Conservation (phyloP, 1,140 invertebrate species). For the Penaeus japonicus region DNA sequence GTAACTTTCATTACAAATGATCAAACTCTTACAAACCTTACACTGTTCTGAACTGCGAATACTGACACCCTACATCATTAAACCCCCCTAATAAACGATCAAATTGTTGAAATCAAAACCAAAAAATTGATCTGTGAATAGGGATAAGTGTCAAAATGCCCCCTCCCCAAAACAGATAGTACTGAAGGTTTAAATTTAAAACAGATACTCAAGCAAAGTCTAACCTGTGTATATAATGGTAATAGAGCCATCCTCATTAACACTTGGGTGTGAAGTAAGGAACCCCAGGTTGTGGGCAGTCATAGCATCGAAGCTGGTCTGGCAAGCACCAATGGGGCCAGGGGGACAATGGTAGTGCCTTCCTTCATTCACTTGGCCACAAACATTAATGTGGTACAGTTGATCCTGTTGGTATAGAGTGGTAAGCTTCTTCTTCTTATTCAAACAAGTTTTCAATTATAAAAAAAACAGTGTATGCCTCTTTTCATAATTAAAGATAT, state of each 20-base stretch:
- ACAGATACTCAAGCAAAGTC: not conserved
- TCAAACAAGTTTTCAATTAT: not conserved
- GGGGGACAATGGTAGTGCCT: slow-evolving; percentile 41
- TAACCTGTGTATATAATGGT: slow-evolving; percentile 52
- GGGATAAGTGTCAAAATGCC: too few species aligned
- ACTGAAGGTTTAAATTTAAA: too few species aligned
- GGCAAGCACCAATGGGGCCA: slow-evolving; percentile 50
- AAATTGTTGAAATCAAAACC: too few species aligned
- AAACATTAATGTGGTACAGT: slow-evolving; percentile 53
- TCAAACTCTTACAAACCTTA: too few species aligned
- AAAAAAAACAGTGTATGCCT: not conserved
- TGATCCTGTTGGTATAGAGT: slow-evolving; percentile 8
- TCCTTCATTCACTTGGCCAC: slow-evolving; percentile 47
- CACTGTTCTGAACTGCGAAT: too few species aligned
- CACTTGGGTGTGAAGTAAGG: slow-evolving; percentile 47
- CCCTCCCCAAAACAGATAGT: too few species aligned
- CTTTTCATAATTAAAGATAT: not conserved
- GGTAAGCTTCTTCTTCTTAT: not conserved
- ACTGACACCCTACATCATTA: too few species aligned
- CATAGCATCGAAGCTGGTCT: slow-evolving; percentile 31
- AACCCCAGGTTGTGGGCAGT: slow-evolving; percentile 50
- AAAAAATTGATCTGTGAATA: too few species aligned
- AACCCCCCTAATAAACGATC: too few species aligned
- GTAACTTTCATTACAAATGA: too few species aligned
- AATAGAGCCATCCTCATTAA: slow-evolving; percentile 52